phyloP scores from a whole-genome alignment of 2,888 invertebrate genomes.

The Leptopterna dolabrata region DNA sequence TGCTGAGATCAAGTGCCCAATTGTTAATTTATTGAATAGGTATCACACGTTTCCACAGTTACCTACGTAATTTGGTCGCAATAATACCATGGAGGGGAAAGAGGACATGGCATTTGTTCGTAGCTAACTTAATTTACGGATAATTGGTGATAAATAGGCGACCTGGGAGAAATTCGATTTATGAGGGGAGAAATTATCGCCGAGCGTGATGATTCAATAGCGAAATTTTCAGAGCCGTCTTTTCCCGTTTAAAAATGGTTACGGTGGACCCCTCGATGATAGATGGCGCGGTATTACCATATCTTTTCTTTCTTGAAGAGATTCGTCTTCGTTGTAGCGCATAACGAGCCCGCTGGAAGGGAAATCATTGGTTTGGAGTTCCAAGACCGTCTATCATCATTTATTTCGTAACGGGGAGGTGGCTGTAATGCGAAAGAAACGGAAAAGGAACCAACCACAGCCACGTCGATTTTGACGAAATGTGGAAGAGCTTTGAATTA shows the following conservation, averaged over 20 bases:
- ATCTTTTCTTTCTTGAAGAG: slow-evolving; percentile 14
- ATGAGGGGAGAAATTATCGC: not conserved
- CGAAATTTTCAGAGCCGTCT: not conserved
- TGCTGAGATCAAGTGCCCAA: too few species aligned
- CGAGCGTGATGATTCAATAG: not conserved
- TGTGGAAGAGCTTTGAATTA: not conserved
- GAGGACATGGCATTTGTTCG: not conserved
- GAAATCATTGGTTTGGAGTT: slow-evolving; percentile 17
- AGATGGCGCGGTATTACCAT: not conserved
- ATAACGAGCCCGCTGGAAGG: slow-evolving; percentile 1
- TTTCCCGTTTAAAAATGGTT: not conserved
- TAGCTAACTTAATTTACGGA: not conserved
- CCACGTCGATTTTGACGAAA: not conserved
- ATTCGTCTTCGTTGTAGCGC: slow-evolving; percentile 6
- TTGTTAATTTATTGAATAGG: too few species aligned
- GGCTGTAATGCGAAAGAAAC: not conserved
- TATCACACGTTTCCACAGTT: too few species aligned
- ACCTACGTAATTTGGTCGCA: too few species aligned
- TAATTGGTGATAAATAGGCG: not conserved
- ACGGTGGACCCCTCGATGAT: not conserved
- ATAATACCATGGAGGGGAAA: too few species aligned
- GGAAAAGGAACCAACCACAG: not conserved
- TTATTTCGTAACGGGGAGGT: not conserved
- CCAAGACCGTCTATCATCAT: slow-evolving; percentile 14
- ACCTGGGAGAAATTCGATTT: not conserved